Base-by-base conservation (phyloP, 2,888 invertebrate species). In the Orthosia gothica region DNA sequence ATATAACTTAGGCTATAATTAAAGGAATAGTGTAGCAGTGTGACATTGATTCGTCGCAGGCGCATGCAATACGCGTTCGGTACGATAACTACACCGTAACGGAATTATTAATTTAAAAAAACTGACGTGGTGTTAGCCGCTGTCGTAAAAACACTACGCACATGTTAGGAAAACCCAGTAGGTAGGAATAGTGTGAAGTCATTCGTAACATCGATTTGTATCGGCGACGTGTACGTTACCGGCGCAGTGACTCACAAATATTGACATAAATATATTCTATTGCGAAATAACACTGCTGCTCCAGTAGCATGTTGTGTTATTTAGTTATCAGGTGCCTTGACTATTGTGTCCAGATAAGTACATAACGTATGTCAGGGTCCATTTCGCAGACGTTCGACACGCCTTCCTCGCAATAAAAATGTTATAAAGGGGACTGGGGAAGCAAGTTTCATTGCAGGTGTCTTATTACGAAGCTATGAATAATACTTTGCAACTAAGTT, bases 21-120 rank as follows among this genome's bases (percentile, higher is more conserved):
- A 82, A 79, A 76, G 47, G 50, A 65, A 59, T 74, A 23, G 58
- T 74, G 50, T 66, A 54, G 73, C 70, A 54, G 55, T 50, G 61
- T 74, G 59, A 45, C n/a, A 84, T 84, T 58, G 68, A 80, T 86
- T 82, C 54, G 74, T 18, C 61, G 62, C 66, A 58, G 64, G 40
- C 58, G 58, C 76, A 74, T 59, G 61, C 61, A 68, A 65, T 23
- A 80, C 74, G 77, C 64, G 61, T 68, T 55, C 62, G 50, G 12
- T 45, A 50, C 81, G 70, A 83, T 81, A 78, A 76, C 70, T 26
- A 49, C 32, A 61, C 66, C 78, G 69, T 79, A 47, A 70, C 70
- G 32, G 64, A 72, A 70, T 58, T 54, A 73, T 79, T 79, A 66
- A 75, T 71, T 68, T 65, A 26, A 58, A 67, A 65, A 74, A 62